These are phyloP conservation scores for Acrocera orbiculus DNA, from an alignment of 2,888 invertebrate species.

Conservation along the genomic window DNA sequence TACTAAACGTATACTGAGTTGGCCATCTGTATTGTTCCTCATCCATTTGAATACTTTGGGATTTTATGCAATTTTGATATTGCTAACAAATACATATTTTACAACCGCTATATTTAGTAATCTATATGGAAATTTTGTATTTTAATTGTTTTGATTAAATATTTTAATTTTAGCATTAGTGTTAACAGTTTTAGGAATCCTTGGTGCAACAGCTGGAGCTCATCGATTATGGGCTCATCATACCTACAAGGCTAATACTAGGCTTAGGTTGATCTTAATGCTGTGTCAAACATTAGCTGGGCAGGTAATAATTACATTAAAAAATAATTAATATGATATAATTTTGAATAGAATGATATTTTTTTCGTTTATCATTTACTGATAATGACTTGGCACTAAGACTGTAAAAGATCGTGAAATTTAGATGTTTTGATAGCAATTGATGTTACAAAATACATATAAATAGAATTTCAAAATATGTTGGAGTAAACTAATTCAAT, in stretches of 20 bases:
- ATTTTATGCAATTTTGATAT: constrained; percentile 42
- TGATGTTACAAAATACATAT: too few species aligned
- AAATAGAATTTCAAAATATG: too few species aligned
- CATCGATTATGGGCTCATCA: constrained; percentile 88
- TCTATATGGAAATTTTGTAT: constrained; percentile 18
- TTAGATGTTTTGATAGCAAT: too few species aligned
- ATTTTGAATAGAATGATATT: too few species aligned
- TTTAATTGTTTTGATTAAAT: neutral
- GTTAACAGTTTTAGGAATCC: constrained; percentile 42
- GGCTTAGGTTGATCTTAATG: constrained; percentile 58
- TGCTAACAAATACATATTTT: constrained; percentile 41
- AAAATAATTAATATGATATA: too few species aligned
- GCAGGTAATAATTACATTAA: too few species aligned
- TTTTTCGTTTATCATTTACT: too few species aligned
- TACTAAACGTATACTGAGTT: too few species aligned
- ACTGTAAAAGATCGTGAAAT: too few species aligned
- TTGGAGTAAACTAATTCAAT: too few species aligned
- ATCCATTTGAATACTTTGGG: constrained; percentile 56
- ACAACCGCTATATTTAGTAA: constrained; percentile 47
- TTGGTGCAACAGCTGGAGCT: constrained; percentile 80
- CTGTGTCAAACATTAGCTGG: constrained; percentile 72
- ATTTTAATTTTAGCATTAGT: constrained; percentile 38
- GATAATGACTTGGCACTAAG: too few species aligned
- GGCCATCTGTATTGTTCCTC: constrained; percentile 55
- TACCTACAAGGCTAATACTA: constrained; percentile 56